Evolutionary conservation across 92 coral and sea anemone genomes (phyloP), one percentile per base, ranked within the genome.

Genomic region (Galaxea fascicularis): DNA sequence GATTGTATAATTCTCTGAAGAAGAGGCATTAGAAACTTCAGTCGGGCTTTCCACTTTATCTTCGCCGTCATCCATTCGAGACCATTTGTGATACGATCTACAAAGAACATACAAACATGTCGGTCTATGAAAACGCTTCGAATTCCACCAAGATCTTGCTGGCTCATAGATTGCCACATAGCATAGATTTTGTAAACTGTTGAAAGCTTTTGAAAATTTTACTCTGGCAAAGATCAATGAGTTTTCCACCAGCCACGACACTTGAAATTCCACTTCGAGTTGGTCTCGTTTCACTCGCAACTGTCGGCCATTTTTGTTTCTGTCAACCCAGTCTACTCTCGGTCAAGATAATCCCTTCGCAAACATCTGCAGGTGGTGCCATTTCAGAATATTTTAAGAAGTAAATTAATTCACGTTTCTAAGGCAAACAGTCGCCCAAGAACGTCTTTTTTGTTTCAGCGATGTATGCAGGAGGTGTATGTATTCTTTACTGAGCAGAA

Each of bases 1-100:
- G 21, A 89, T 84, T 64, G 85, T 71, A 64, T 95, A 82, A 77
- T 86, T 53, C 58, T 89, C 52, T 27, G 59, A 46, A 16, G 77
- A 28, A 60, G 67, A 45, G 27, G 66, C 90, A 29, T 62, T 59
- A 22, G 53, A 26, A 20, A 63, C 31, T 79, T 77, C 41, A 67
- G 46, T n/a, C 57, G 51, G 56, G 53, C 76, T 65, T 73, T 77
- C 80, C 70, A 71, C 45, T 35, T 89, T 86, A 66, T 57, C 77
- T 44, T 84, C 82, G 26, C 39, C 35, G 65, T 46, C 74, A 54
- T 78, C 83, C 86, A 78, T 89, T 87, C 86, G 66, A 44, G 59
- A 60, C 17, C 78, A 69, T 71, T 16, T 35, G 86, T 16, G 30
- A 70, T 54, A 12, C 16, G 69, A 82, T 82, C 86, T 82, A 71